Evolutionary conservation across 1,140 invertebrate species (phyloP).

Genomic region (Aphidius ervi): DNA sequence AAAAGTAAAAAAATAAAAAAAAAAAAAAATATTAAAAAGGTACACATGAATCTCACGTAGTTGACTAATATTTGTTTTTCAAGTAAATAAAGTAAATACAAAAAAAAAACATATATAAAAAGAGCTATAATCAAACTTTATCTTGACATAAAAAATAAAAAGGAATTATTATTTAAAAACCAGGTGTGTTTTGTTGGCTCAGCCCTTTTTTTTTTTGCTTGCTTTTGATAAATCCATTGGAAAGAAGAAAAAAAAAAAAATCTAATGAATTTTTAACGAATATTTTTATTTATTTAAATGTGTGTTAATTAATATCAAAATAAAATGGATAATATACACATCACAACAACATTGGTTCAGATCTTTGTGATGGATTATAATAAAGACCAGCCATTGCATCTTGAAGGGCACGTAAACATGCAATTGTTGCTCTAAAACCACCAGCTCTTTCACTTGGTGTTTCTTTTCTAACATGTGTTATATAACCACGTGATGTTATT

Average conservation of each 20-base stretch:
- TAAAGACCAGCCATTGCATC: slow-evolving; percentile 86
- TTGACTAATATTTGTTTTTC: slow-evolving; percentile 14
- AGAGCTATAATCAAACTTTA: slow-evolving; percentile 22
- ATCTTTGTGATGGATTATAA: slow-evolving; percentile 48
- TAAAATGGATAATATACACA: background rate
- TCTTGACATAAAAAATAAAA: slow-evolving; percentile 17
- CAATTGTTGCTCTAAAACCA: slow-evolving; percentile 77
- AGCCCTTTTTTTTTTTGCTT: slow-evolving; percentile 14
- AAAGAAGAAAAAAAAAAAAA: background rate
- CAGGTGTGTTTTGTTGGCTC: slow-evolving; percentile 18
- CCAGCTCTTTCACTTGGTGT: slow-evolving; percentile 76
- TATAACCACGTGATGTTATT: slow-evolving; percentile 66
- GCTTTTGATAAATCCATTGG: too few relatives aligned
- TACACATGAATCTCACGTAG: too few relatives aligned
- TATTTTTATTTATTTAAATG: background rate
- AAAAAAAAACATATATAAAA: background rate
- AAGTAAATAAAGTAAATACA: slow-evolving; percentile 17
- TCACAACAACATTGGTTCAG: slow-evolving; percentile 16
- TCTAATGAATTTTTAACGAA: background rate
- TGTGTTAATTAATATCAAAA: background rate
- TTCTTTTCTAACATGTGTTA: slow-evolving; percentile 70
- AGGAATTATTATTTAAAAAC: background rate
- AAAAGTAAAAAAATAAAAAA: too few relatives aligned
- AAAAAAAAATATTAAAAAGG: too few relatives aligned
- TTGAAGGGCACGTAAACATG: slow-evolving; percentile 83